Evolutionary conservation across 2,888 invertebrate species (phyloP).

Genomic region (Colletes collaris): DNA sequence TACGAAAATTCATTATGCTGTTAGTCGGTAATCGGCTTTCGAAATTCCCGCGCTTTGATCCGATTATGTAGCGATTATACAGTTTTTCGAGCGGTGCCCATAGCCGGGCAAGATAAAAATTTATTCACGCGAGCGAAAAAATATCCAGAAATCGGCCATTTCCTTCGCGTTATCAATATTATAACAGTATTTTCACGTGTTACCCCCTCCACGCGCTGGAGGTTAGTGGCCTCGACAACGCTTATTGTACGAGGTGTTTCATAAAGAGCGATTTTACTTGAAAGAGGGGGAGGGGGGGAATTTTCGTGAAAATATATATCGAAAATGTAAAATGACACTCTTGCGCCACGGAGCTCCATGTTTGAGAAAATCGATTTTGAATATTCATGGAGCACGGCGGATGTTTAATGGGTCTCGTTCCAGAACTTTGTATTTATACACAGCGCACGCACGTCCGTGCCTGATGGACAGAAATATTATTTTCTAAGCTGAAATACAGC

Average conservation of each 20-base stretch:
- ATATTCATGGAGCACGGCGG: neutral
- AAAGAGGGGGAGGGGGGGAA: neutral
- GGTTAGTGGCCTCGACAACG: constrained; percentile 11
- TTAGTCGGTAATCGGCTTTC: constrained; percentile 59
- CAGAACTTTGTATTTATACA: too few relatives aligned
- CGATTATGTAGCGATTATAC: constrained; percentile 58
- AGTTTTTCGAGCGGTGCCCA: constrained; percentile 18
- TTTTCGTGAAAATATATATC: constrained; percentile 17
- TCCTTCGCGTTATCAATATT: constrained; percentile 58
- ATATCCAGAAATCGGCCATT: constrained; percentile 27
- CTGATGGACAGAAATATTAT: too few relatives aligned
- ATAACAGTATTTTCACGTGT: constrained; percentile 50
- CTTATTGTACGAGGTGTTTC: constrained; percentile 26
- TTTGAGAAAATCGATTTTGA: constrained; percentile 4
- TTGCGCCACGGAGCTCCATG: neutral
- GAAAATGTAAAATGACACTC: neutral
- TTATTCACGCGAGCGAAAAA: constrained; percentile 23
- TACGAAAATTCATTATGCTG: constrained; percentile 59
- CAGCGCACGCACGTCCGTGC: too few relatives aligned
- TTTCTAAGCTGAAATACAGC: too few relatives aligned
- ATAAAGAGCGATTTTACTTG: neutral
- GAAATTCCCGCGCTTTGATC: constrained; percentile 52
- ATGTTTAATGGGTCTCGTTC: too few relatives aligned
- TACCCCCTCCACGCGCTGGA: constrained; percentile 13
- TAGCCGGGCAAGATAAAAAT: constrained; percentile 37